These are phyloP conservation scores for Cetonia aurata DNA, from an alignment of 2,888 invertebrate species.

Conservation along the genomic window DNA sequence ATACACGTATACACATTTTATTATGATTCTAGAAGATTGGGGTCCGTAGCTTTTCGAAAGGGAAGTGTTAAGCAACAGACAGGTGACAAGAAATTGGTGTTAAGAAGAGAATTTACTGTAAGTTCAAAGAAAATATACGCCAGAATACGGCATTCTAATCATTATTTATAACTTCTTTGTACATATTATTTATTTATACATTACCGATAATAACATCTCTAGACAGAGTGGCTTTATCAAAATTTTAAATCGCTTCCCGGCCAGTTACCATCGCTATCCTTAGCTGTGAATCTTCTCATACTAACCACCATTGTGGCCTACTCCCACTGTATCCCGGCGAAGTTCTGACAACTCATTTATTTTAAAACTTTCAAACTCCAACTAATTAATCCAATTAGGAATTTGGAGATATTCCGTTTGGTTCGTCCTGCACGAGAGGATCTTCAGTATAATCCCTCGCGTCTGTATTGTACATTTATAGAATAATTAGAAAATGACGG, in stretches of 20 bases:
- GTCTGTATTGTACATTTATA: slow-evolving; percentile 32
- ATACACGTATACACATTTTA: too few relatives aligned
- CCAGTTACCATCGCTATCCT: too few relatives aligned
- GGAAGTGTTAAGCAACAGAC: background rate
- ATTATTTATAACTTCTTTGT: slow-evolving; percentile 8
- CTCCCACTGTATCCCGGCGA: slow-evolving; percentile 42
- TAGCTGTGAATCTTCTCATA: background rate
- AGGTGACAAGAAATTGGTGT: too few relatives aligned
- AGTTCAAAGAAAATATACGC: background rate
- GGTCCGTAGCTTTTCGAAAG: too few relatives aligned
- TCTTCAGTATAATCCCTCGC: slow-evolving; percentile 18
- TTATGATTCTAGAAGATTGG: too few relatives aligned
- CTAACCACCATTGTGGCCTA: slow-evolving; percentile 6
- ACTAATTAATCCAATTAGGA: slow-evolving; percentile 62
- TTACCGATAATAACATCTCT: too few relatives aligned
- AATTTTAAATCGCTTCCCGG: too few relatives aligned
- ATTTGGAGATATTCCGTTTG: slow-evolving; percentile 49
- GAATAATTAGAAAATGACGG: slow-evolving; percentile 21
- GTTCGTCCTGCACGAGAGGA: slow-evolving; percentile 5
- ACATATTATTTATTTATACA: background rate
- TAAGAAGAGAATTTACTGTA: too few relatives aligned
- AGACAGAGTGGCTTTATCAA: too few relatives aligned
- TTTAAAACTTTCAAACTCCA: slow-evolving; percentile 58
- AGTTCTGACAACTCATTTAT: slow-evolving; percentile 63
- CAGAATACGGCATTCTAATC: background rate